These are phyloP conservation scores for Lacerta agilis DNA, from an alignment of 2,797 vertebrate species.

Conservation along the genomic window DNA sequence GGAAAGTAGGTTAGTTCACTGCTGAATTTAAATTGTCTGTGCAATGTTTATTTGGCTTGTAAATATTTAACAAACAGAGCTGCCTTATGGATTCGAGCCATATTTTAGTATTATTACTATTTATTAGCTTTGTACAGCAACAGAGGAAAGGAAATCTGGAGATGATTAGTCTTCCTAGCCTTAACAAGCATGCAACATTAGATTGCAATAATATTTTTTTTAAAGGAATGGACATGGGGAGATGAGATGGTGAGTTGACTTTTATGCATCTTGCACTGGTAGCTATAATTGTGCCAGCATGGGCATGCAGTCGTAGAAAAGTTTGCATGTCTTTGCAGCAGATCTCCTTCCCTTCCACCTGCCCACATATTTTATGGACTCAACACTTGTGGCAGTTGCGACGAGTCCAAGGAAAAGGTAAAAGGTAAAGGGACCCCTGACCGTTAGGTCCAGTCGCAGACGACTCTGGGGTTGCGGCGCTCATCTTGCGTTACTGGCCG, in stretches of 20 bases:
- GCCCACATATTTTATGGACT: neutral
- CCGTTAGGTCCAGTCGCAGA: too few relatives aligned
- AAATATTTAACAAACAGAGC: constrained; percentile 1
- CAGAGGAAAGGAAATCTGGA: neutral
- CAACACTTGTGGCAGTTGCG: neutral
- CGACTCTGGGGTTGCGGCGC: too few relatives aligned
- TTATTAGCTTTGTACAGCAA: neutral
- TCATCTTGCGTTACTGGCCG: too few relatives aligned
- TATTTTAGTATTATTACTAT: constrained; percentile 8
- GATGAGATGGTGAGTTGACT: neutral
- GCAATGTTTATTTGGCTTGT: neutral
- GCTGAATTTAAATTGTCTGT: neutral
- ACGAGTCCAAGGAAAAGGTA: too few relatives aligned
- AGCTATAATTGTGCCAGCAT: neutral
- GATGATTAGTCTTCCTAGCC: neutral
- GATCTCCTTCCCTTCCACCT: neutral
- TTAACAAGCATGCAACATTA: neutral
- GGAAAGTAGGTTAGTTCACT: constrained; percentile 4
- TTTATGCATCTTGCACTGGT: neutral
- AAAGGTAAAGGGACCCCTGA: too few relatives aligned
- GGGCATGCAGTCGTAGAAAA: neutral
- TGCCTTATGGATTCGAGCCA: fast-evolving
- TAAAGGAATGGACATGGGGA: neutral
- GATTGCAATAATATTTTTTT: neutral
- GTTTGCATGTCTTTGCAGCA: neutral